Conservation (phyloP, 1,140 invertebrate species). For the Drosophila kikkawai region DNA sequence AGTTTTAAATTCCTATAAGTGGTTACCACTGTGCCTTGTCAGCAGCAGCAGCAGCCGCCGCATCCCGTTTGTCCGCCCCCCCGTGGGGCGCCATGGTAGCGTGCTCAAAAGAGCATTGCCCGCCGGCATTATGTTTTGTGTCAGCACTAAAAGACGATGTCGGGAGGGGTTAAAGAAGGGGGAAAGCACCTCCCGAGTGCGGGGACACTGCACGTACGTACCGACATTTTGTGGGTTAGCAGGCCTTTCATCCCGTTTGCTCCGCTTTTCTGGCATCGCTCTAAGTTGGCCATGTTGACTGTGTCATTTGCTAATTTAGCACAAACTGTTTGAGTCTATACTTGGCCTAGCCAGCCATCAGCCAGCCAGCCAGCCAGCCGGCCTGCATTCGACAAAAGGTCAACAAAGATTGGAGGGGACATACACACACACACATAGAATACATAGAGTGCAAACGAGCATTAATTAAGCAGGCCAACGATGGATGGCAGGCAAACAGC, state of each 20-base stretch:
- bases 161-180: neutral
- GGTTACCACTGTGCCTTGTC: constrained; percentile 43
- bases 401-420: constrained; percentile 62
- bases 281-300: constrained; percentile 81
- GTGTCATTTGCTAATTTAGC: constrained; percentile 82
- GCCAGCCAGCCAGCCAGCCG: constrained; percentile 34
- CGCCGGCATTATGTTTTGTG: constrained; percentile 82
- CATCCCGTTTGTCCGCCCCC: constrained; percentile 19
- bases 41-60: constrained; percentile 15
- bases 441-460: constrained; percentile 66
- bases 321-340: constrained; percentile 69
- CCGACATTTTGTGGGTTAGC: constrained; percentile 71
- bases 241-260: constrained; percentile 55
- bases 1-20: constrained; percentile 8
- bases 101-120: constrained; percentile 83
- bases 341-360: constrained; percentile 29
- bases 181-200: neutral
- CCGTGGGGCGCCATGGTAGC: constrained; percentile 55
- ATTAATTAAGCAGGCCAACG: constrained; percentile 76
- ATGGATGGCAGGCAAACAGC: constrained; percentile 37
- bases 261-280: constrained; percentile 43
- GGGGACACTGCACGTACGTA: constrained; percentile 65
- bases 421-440: constrained; percentile 20
- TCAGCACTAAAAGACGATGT: constrained; percentile 60
- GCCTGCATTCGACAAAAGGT: constrained; percentile 76